These are phyloP conservation scores for Ctena decussata DNA, from an alignment of 2,888 invertebrate genomes.

Conservation along the genomic window DNA sequence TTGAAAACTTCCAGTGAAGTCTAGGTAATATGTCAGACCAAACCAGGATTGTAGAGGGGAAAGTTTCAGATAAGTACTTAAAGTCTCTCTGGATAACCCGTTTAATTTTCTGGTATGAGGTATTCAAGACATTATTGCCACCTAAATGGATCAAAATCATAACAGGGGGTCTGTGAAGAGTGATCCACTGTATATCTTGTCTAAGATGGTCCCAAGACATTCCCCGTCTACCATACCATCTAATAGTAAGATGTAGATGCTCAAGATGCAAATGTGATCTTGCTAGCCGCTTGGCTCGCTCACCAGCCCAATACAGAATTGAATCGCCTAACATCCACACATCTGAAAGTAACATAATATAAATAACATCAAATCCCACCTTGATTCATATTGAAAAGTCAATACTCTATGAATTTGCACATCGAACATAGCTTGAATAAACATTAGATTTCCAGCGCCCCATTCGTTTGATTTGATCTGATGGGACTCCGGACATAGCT, in stretches of 20 bases:
- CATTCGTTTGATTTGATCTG: not conserved
- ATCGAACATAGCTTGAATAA: not conserved
- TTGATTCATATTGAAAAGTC: too few species aligned
- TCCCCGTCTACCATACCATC: not conserved
- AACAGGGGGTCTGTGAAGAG: not conserved
- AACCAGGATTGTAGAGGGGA: too few species aligned
- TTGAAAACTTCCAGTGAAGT: too few species aligned
- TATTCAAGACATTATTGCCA: not conserved
- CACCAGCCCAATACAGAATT: constrained; percentile 8
- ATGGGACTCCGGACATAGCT: not conserved
- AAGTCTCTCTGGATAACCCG: too few species aligned
- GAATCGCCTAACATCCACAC: constrained; percentile 19
- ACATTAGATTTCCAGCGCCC: constrained; percentile 19
- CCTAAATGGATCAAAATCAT: not conserved
- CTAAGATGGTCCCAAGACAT: not conserved
- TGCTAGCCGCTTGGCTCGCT: not conserved
- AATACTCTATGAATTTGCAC: not conserved
- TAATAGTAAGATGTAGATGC: not conserved
- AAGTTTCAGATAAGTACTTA: too few species aligned
- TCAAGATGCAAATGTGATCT: not conserved
- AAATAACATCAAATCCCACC: too few species aligned
- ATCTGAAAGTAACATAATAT: constrained; percentile 3
- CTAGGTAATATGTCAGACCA: too few species aligned
- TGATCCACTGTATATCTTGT: too few species aligned
- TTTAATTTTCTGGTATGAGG: too few species aligned